phyloP scores from a whole-genome alignment of 2,797 vertebrate genomes.

The Iguana delicatissima region DNA sequence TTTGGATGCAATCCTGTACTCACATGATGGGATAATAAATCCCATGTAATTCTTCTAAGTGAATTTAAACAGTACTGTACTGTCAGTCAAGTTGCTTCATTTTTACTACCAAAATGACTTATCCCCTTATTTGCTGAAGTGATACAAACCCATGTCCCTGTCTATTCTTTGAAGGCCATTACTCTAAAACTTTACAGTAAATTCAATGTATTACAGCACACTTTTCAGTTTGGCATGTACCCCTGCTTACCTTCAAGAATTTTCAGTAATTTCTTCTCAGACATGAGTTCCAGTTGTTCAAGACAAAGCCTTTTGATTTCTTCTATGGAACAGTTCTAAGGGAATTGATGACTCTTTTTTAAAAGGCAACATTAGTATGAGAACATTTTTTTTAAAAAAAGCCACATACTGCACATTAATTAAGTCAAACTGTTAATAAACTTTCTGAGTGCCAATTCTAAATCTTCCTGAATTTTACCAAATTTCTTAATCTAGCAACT shows the following conservation, averaged over 20 bases:
- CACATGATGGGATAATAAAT: neutral
- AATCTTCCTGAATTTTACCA: neutral
- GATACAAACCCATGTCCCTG: neutral
- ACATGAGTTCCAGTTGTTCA: conserved; percentile 92
- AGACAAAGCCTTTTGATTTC: conserved; percentile 94
- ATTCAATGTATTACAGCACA: no score
- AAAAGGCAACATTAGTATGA: neutral
- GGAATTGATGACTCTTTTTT: conserved; percentile 47
- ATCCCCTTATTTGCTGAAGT: neutral
- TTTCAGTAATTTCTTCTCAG: conserved; percentile 88
- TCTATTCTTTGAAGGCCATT: neutral
- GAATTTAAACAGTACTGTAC: neutral
- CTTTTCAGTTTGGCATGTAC: conserved; percentile 21
- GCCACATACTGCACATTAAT: neutral
- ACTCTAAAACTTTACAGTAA: neutral
- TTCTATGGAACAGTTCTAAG: conserved; percentile 87
- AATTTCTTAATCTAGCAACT: neutral
- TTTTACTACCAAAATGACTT: neutral
- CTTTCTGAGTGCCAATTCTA: neutral
- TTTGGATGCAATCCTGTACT: neutral
- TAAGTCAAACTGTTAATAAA: conserved; percentile 1
- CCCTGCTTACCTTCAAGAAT: conserved; percentile 91
- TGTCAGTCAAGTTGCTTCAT: neutral
- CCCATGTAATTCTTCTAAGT: neutral
- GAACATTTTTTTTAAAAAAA: neutral